phyloP scores from a whole-genome alignment of 2,113 vertebrate genomes.

The Microcebus murinus region DNA sequence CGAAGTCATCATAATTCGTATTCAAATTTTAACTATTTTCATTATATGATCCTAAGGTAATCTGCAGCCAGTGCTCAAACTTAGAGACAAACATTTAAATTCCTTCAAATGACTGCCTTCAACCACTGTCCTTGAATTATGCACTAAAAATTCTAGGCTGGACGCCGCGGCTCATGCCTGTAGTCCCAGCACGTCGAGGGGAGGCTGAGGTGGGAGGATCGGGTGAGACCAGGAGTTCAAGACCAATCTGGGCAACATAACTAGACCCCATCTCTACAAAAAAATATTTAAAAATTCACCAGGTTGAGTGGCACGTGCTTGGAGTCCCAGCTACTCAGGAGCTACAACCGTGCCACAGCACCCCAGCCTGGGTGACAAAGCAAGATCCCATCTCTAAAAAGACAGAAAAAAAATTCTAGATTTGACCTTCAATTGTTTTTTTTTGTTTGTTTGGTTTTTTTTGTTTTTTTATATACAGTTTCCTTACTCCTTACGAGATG shows the following conservation, averaged over 20 bases:
- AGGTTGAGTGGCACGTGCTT: too few species aligned
- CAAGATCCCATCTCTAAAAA: too few species aligned
- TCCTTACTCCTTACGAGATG: not conserved
- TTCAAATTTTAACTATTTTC: conserved; percentile 1
- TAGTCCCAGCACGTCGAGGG: too few species aligned
- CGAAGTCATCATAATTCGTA: not conserved
- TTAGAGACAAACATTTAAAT: not conserved
- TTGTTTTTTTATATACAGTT: not conserved
- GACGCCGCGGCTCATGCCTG: too few species aligned
- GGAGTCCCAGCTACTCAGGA: too few species aligned
- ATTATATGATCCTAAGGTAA: not conserved
- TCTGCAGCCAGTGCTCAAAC: not conserved
- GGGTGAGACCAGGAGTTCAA: too few species aligned
- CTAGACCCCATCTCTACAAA: too few species aligned
- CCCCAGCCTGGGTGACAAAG: too few species aligned
- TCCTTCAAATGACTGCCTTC: conserved; percentile 20
- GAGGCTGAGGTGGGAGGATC: too few species aligned
- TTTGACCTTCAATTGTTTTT: not conserved
- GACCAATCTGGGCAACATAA: too few species aligned
- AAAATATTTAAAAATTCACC: too few species aligned
- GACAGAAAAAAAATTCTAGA: not conserved
- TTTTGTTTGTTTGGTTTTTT: not conserved
- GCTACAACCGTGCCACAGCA: too few species aligned
- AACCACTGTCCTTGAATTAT: not conserved
- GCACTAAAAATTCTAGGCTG: not conserved